phyloP scores from a whole-genome alignment of 2,888 invertebrate genomes.

The Tetanocera ferruginea region DNA sequence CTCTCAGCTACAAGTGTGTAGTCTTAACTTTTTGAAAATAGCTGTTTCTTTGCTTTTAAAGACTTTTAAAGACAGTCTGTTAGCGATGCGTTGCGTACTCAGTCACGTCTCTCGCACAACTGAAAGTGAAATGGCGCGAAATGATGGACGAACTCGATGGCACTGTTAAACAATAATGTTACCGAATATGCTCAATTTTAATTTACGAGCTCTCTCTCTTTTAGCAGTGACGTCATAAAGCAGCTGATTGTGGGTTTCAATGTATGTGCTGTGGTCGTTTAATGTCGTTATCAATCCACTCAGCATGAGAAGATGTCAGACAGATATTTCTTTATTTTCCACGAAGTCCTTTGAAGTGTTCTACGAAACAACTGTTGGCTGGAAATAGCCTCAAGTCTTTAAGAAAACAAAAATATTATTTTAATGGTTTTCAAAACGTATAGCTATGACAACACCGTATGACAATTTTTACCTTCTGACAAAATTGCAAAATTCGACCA shows the following conservation, averaged over 20 bases:
- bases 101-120: slow-evolving; percentile 9
- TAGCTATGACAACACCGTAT: too few species aligned
- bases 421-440: too few species aligned
- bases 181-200: neutral
- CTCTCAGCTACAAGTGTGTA: neutral
- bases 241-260: slow-evolving; percentile 1
- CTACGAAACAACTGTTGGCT: too few species aligned
- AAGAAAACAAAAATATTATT: too few species aligned
- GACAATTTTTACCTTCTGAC: too few species aligned
- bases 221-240: neutral
- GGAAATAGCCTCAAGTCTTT: too few species aligned
- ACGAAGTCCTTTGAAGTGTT: too few species aligned
- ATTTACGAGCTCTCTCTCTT: neutral
- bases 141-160: neutral
- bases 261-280: neutral
- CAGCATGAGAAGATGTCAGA: neutral
- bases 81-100: neutral
- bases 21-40: neutral
- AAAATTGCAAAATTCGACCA: too few species aligned
- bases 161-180: neutral
- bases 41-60: neutral
- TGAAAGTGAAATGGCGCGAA: slow-evolving; percentile 26
- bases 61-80: neutral
- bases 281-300: neutral
- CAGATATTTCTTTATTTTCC: neutral